Evolutionary conservation across 2,797 vertebrate genomes (phyloP), one percentile per base, ranked within the genome.

Genomic region (Simalia tracyae): DNA sequence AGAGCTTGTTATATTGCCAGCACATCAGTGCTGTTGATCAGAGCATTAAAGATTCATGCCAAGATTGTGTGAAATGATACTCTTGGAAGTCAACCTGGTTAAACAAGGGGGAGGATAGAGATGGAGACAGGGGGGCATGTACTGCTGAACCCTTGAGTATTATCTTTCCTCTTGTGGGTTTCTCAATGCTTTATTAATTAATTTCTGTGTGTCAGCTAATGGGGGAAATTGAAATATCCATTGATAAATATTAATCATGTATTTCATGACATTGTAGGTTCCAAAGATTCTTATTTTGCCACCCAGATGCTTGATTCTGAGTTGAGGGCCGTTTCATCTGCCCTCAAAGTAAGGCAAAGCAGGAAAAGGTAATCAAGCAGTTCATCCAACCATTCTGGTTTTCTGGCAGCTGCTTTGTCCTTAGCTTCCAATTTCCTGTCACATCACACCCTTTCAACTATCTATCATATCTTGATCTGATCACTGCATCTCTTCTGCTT

Each of bases 11-110:
- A 60, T 31, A 84, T 22, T 90, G 61, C 76, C 12, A 59, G 8
- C 57, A 42, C 84, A 66, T 88, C n/a, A 56, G 17, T 50, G 72
- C 72, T 90, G 86, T 57, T 92, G 84, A 87, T 92, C 84, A 81
- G 57, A 36, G 6, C 4, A 1, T 31, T 46, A 84, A 72, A 22
- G 50, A 66, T 84, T 90, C 72, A 84, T 68, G 46, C 76, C 26
- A 61, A 84, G 54, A 91, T 68, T 88, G 42, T 50, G 46, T 26
- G n/a, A n/a, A 90, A 31, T 81, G 72, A 88, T 28, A 61, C 46
- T 63, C 46, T 36, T 90, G 68, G 26, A 60, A 87, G 24, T 42
- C 12, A 72, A 87, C 22, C 22, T 63, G 42, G n/a, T 60, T 61
- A 50, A 84, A 31, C 31, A 24, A 31, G 42, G 66, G 26, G 8